phyloP scores from a whole-genome alignment of 1,140 invertebrate genomes.

The Drosophila melanica region DNA sequence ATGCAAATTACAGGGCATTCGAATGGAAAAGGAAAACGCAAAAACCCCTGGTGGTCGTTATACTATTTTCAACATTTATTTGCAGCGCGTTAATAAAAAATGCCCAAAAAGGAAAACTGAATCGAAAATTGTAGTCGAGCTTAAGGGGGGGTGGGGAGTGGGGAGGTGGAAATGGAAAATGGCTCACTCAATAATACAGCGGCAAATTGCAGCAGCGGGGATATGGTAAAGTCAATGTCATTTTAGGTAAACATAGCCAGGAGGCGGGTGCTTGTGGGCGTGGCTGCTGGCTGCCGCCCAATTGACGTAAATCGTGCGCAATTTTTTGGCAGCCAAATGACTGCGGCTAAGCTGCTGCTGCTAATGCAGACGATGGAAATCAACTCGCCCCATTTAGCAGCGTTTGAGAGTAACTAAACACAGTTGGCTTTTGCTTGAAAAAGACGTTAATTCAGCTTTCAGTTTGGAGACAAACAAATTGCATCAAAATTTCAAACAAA shows the following conservation, averaged over 20 bases:
- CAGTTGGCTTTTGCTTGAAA: constrained; percentile 16
- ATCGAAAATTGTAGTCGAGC: constrained; percentile 20
- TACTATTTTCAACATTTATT: constrained; percentile 81
- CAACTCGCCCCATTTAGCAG: not conserved
- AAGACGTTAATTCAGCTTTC: not conserved
- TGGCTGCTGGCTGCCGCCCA: constrained; percentile 61
- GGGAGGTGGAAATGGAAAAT: constrained; percentile 56
- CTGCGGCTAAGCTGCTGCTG: constrained; percentile 55
- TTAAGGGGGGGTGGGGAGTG: constrained; percentile 1
- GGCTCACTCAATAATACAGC: constrained; percentile 65
- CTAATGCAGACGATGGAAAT: constrained; percentile 46
- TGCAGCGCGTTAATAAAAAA: constrained; percentile 73
- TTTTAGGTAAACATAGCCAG: constrained; percentile 70
- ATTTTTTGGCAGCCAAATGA: constrained; percentile 72
- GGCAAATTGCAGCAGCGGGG: constrained; percentile 56
- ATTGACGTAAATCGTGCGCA: constrained; percentile 77
- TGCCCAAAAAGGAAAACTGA: constrained; percentile 14
- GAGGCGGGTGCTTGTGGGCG: constrained; percentile 16
- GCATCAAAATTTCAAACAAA: constrained; percentile 27
- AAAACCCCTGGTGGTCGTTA: constrained; percentile 53
- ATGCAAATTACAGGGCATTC: too few species aligned
- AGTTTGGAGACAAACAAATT: not conserved
- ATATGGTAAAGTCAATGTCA: constrained; percentile 46
- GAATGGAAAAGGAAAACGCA: not conserved
- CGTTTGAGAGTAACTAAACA: not conserved